Conservation (phyloP, 2,797 vertebrate species). For the Stomatorhinus walkeri region DNA sequence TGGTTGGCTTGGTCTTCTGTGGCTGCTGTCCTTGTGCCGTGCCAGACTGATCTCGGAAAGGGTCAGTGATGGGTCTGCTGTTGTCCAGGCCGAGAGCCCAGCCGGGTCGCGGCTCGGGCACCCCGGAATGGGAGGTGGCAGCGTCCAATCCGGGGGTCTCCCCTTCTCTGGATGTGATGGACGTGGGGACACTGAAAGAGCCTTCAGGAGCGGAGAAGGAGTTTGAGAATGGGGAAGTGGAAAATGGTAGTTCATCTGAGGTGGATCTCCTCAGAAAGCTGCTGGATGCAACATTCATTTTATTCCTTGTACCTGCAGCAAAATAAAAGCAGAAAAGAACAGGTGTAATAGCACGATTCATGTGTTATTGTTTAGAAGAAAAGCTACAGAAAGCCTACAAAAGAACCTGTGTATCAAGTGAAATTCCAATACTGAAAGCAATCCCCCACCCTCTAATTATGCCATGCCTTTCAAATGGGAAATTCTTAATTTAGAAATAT, state of each 20-base stretch:
- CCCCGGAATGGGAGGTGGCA: conserved; percentile 41
- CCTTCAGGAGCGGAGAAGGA: conserved; percentile 62
- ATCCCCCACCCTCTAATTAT: conserved; percentile 8
- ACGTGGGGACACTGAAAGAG: conserved; percentile 50
- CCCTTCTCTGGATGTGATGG: conserved; percentile 49
- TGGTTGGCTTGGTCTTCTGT: conserved; percentile 51
- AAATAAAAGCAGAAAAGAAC: conserved; percentile 8
- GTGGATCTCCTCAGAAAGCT: conserved; percentile 64
- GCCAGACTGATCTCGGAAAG: conserved; percentile 40
- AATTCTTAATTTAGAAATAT: neutral
- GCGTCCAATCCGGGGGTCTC: conserved; percentile 52
- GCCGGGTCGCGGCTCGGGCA: conserved; percentile 37
- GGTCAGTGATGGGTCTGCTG: conserved; percentile 47
- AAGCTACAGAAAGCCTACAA: neutral
- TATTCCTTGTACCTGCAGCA: conserved; percentile 74
- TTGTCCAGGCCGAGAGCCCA: conserved; percentile 38
- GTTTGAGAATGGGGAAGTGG: conserved; percentile 66
- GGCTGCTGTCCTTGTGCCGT: conserved; percentile 44
- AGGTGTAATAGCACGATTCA: neutral
- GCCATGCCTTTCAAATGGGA: neutral
- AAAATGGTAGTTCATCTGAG: conserved; percentile 70
- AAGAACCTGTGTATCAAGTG: neutral
- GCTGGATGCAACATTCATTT: conserved; percentile 67
- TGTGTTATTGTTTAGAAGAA: neutral
- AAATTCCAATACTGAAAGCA: neutral